A percentile compares a stretch with the other conserved stretches of the same genome.
Evolutionary conservation across 2,113 vertebrate genomes (phyloP).

Genomic region (Halichoeres trimaculatus): DNA sequence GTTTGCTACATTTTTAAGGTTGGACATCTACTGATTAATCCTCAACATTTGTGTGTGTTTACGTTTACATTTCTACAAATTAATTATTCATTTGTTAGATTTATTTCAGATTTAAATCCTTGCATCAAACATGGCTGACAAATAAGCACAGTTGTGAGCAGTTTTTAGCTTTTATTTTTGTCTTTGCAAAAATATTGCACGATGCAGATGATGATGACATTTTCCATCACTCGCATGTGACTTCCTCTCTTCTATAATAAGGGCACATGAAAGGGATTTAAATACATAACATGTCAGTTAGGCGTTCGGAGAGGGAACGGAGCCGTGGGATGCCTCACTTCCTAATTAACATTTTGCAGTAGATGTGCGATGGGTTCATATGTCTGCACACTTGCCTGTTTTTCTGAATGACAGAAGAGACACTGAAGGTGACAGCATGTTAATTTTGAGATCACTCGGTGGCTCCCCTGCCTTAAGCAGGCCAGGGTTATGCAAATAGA

Average conservation of each 20-base stretch:
- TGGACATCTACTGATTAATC: conserved; percentile 37
- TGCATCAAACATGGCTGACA: conserved; percentile 17
- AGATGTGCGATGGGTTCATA: conserved; percentile 78
- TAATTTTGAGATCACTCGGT: conserved; percentile 77
- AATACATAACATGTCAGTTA: conserved; percentile 79
- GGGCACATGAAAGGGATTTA: conserved; percentile 81
- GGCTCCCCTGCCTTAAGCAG: conserved; percentile 77
- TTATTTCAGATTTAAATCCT: conserved; percentile 52
- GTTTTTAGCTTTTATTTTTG: conserved; percentile 50
- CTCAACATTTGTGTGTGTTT: conserved; percentile 37
- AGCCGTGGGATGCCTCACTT: conserved; percentile 78
- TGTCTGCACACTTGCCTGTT: conserved; percentile 73
- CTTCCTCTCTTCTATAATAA: conserved; percentile 76
- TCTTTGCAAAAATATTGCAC: conserved; percentile 34
- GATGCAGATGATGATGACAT: conserved; percentile 55
- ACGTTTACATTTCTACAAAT: conserved; percentile 18
- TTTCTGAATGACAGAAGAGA: conserved; percentile 81
- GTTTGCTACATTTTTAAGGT: conserved; percentile 38
- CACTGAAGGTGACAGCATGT: conserved; percentile 83
- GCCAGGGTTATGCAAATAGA: conserved; percentile 79
- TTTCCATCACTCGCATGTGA: conserved; percentile 70
- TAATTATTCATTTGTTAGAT: conserved; percentile 55
- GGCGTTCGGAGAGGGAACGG: conserved; percentile 67
- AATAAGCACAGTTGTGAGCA: conserved; percentile 19
- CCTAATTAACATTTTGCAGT: conserved; percentile 82